Conservation (phyloP, 1,140 invertebrate species). For the Hirudo medicinalis region DNA sequence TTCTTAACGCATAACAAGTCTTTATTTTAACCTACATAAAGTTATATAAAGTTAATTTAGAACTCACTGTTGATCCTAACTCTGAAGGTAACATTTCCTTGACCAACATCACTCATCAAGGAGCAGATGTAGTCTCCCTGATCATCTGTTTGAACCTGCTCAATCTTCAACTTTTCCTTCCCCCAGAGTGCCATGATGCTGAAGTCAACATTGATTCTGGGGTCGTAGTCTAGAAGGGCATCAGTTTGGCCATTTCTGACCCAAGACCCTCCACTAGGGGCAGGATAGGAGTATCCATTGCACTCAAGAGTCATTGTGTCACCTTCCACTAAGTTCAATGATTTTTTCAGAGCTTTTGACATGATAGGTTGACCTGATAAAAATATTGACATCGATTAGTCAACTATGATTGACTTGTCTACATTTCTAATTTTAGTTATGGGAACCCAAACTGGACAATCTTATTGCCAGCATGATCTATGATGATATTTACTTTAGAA, state of each 20-base stretch:
- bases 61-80: conserved; percentile 6
- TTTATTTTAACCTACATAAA: no score
- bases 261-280: neutral
- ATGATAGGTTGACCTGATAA: neutral
- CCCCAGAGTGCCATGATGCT: neutral
- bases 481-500: no score
- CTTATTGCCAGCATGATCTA: no score
- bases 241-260: neutral
- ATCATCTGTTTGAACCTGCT: neutral
- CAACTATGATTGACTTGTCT: no score
- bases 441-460: no score
- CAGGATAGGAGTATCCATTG: neutral
- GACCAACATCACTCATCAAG: neutral
- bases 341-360: neutral
- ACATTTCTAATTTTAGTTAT: no score
- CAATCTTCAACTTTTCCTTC: neutral
- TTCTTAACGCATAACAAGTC: no score
- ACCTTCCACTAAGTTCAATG: neutral
- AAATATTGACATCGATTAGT: no score
- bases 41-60: no score
- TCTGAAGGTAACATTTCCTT: neutral
- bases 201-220: neutral
- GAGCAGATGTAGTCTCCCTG: neutral
- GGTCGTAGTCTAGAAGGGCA: neutral
- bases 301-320: neutral